phyloP scores from a whole-genome alignment of 2,797 vertebrate genomes.

The Lates japonicus region DNA sequence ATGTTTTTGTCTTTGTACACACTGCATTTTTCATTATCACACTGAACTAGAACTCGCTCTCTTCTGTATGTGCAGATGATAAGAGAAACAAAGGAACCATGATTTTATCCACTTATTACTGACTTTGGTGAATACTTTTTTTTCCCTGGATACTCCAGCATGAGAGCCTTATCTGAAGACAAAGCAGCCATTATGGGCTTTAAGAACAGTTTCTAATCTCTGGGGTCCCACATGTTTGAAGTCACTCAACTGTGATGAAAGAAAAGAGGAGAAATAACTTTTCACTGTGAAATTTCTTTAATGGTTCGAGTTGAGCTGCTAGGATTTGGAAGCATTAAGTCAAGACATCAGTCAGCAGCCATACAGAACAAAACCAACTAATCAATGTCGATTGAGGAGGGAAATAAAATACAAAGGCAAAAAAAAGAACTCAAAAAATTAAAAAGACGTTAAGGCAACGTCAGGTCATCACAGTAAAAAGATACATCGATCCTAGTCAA shows the following conservation, averaged over 20 bases:
- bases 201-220: neutral
- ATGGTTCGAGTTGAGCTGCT: constrained; percentile 88
- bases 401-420: constrained; percentile 71
- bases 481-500: constrained; percentile 73
- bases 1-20: neutral
- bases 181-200: neutral
- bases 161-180: constrained; percentile 6
- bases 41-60: neutral
- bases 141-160: neutral
- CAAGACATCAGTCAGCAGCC: constrained; percentile 85
- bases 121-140: constrained; percentile 14
- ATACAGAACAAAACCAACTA: constrained; percentile 78
- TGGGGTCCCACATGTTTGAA: neutral
- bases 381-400: constrained; percentile 66
- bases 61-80: neutral
- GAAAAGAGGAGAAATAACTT: neutral
- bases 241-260: neutral
- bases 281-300: constrained; percentile 84
- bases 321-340: constrained; percentile 88
- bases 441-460: constrained; percentile 73
- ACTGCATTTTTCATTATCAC: too few species aligned
- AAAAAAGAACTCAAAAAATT: neutral
- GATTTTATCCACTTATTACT: constrained; percentile 42
- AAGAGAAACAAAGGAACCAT: constrained; percentile 20
- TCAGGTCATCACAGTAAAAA: constrained; percentile 85